phyloP scores from a whole-genome alignment of 2,888 invertebrate species.

The Glaucopsyche alexis region DNA sequence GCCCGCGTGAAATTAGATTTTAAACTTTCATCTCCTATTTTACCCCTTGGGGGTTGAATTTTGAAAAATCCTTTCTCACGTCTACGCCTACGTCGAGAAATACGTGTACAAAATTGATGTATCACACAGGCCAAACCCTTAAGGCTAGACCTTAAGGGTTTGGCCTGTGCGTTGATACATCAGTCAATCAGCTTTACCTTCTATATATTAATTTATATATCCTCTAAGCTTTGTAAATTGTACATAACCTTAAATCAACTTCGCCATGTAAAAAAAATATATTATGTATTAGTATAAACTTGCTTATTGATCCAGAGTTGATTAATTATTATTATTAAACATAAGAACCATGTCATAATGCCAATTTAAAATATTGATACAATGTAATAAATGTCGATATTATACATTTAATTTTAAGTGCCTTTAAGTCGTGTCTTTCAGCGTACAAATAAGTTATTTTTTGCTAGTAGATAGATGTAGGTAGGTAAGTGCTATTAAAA shows the following conservation, averaged over 20 bases:
- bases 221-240: background rate
- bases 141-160: no score
- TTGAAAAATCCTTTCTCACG: no score
- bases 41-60: no score
- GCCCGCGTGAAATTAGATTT: no score
- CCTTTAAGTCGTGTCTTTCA: conserved; percentile 36
- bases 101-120: no score
- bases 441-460: conserved; percentile 27
- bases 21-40: no score
- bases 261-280: background rate
- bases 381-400: background rate
- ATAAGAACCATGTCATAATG: background rate
- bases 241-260: background rate
- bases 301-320: background rate
- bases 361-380: background rate
- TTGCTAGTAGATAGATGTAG: conserved; percentile 33
- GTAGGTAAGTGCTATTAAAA: background rate
- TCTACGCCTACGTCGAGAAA: no score
- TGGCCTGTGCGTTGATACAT: no score
- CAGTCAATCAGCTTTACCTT: no score
- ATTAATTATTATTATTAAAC: background rate
- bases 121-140: no score
- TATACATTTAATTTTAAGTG: conserved; percentile 32
- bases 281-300: background rate
- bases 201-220: no score